Evolutionary conservation across 2,113 vertebrate species (phyloP), one percentile per base, ranked within the genome.

Genomic region (Elaphurus davidianus): DNA sequence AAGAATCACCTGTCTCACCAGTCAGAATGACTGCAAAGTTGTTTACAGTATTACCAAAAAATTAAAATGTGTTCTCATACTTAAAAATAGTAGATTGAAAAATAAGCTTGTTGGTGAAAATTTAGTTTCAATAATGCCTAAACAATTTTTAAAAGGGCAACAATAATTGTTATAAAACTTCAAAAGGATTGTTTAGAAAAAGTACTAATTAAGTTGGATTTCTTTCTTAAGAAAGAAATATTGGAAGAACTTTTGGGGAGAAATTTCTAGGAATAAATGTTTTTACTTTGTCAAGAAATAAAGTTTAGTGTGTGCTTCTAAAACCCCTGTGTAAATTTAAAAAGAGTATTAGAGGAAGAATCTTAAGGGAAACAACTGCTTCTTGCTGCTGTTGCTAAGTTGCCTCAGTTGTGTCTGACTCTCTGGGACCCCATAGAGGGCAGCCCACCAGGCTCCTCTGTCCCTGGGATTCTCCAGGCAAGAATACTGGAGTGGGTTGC

Each of bases 221-320:
- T 50, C 47, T 14, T 50, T 50, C 67, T 1, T 55, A 83, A 67
- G 54, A 81, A 93, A 57, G 36, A 95, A 94, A 54, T 71, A 97
- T 74, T 78, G 90, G 62, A 95, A 96, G 50, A 83, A n/a, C 0
- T 64, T 86, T 40, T 47, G 40, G 16, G 16, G 4, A 27, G 21
- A 83, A 50, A 74, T 25, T 71, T 93, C 21, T 33, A 94, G 87
- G 81, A 92, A 50, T 9, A 90, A 10, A 64, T 30, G 13, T 67
- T 86, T 97, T 96, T 64, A 43, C 47, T 97, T 96, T 92, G 14
- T 92, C 30, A 90, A 91, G 45, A 57, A 86, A 16, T 90, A 81
- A 92, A 91, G 6, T 95, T 87, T 82, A 74, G 7, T 85, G 64
- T 96, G 60, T 93, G 33, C 67, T 94, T 95, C 54, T 87, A 85